phyloP scores from a whole-genome alignment of 2,888 invertebrate genomes.

The Andrena minutula region DNA sequence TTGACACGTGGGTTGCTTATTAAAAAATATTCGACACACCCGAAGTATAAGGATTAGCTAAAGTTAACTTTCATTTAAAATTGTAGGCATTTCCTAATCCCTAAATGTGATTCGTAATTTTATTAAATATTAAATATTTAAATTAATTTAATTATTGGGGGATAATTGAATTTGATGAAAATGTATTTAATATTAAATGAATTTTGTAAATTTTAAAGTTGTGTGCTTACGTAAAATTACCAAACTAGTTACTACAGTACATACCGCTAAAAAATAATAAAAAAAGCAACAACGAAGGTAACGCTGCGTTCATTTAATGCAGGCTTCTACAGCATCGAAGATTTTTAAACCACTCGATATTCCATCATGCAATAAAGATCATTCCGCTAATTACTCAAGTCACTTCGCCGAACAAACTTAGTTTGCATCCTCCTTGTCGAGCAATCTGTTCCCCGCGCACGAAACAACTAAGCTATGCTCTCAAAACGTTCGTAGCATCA shows the following conservation, averaged over 20 bases:
- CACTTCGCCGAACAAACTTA: background rate
- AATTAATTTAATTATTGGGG: too few relatives aligned
- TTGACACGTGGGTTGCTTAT: background rate
- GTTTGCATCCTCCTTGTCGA: background rate
- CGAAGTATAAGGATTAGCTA: background rate
- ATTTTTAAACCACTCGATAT: background rate
- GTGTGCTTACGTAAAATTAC: too few relatives aligned
- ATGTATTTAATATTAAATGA: too few relatives aligned
- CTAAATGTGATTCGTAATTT: background rate
- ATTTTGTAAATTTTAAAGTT: too few relatives aligned
- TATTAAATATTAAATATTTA: too few relatives aligned
- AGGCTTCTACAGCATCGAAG: too few relatives aligned
- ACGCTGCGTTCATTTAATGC: background rate
- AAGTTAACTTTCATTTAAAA: too few relatives aligned
- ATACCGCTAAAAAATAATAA: background rate
- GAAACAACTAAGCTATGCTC: background rate
- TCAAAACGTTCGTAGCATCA: conserved; percentile 4
- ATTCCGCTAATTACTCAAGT: conserved; percentile 4
- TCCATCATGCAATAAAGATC: background rate
- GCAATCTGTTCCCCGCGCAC: background rate
- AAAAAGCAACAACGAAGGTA: background rate
- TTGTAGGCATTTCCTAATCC: background rate
- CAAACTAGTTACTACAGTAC: too few relatives aligned
- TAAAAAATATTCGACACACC: background rate
- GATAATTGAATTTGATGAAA: too few relatives aligned